Evolutionary conservation across 2,888 invertebrate species (phyloP), one percentile per base, ranked within the genome.

Genomic region (Dastarcus helophoroides): DNA sequence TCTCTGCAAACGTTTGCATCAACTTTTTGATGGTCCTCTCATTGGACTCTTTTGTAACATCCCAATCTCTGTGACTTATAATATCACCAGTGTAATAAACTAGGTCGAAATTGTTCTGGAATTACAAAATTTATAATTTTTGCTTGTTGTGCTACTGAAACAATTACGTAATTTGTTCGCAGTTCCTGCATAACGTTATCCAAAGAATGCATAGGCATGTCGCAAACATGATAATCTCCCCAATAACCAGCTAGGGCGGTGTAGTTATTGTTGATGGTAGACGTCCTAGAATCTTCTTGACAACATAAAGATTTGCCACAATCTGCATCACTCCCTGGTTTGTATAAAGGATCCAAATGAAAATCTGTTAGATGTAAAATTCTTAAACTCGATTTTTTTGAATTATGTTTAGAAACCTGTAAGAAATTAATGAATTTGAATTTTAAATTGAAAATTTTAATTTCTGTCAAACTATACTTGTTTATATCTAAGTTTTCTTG

Each of bases 31-130:
- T 47, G 36, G 24, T 38, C 29, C 32, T 49, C 2, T 65, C 60
- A 47, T 86, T 86, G 39, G 69, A 63, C 26, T 69, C 64, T 17
- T 65, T 62, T 0, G 76, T 72, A 3, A 90, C 90, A 43, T 76
- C 76, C 91, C 93, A 94, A 10, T 86, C 71, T 40, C 79, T 77
- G 51, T 91, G 91, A 44, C 86, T 79, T 25, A 89, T 73, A 3
- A 85, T 70, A 52, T 93, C 93, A 2, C 93, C 93, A 11, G 90
- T 84, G 55, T 83, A 82, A 47, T 88, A 79, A 3, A 91, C 64
- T 15, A 70, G 68, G 40, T 76, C 75, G 12, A 77, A 62, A 22
- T 76, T 63, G 46, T 49, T 33, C 23, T 41, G 38, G 33, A 33
- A 33, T 7, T 17, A 17, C 19, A 17, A 17, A 7, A 7, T 7